Conservation (phyloP, 2,797 vertebrate genomes). For the Menidia menidia region DNA sequence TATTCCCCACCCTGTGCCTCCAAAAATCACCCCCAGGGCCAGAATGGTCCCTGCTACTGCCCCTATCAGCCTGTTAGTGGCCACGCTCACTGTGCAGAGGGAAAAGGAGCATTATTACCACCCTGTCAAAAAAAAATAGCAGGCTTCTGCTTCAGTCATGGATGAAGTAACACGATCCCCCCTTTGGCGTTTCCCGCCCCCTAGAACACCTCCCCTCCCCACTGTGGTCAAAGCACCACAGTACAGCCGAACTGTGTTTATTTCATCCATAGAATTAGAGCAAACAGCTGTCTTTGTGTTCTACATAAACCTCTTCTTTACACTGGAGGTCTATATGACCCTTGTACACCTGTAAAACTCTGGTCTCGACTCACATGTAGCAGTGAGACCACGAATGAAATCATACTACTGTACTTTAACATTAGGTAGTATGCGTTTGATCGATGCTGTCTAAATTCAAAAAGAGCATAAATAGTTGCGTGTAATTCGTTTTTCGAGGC, state of each 20-base stretch:
- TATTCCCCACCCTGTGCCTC: conserved; percentile 99
- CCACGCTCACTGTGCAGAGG: conserved; percentile 98
- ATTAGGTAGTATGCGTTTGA: conserved; percentile 2
- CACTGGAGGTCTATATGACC: conserved; percentile 32
- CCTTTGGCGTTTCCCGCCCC: conserved; percentile 84
- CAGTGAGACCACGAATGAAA: too few species aligned
- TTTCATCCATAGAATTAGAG: conserved; percentile 43
- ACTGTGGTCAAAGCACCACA: conserved; percentile 77
- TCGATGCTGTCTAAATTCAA: conserved; percentile 27
- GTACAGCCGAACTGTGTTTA: conserved; percentile 35
- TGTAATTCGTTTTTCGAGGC: conserved; percentile 30
- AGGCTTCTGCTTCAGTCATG: conserved; percentile 73
- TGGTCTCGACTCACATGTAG: not conserved
- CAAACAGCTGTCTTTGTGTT: conserved; percentile 43
- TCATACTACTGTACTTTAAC: not conserved
- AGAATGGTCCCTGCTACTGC: conserved; percentile 99
- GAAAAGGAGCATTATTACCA: conserved; percentile 90
- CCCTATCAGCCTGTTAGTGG: conserved; percentile 99
- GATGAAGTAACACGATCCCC: conserved; percentile 59
- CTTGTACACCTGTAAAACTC: conserved; percentile 36
- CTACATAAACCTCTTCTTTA: conserved; percentile 24
- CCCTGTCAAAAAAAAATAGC: conserved; percentile 81
- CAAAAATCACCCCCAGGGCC: conserved; percentile 99
- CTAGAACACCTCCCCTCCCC: conserved; percentile 83
- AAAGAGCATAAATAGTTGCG: conserved; percentile 2